Evolutionary conservation across 2,113 vertebrate species (phyloP), one percentile per base, ranked within the genome.

Genomic region (Spilogale gracilis): DNA sequence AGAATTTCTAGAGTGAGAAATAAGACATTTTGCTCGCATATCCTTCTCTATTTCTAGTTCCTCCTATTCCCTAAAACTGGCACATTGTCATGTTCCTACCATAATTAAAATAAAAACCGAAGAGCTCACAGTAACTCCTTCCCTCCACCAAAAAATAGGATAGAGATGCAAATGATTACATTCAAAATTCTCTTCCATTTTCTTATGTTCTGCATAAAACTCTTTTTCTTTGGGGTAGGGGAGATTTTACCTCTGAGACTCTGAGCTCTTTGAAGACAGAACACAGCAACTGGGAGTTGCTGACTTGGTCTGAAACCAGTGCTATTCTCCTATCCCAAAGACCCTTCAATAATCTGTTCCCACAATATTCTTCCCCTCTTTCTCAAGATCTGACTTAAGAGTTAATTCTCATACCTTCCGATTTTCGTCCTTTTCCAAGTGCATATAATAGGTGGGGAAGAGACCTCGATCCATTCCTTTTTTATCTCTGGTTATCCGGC

Each of bases 361-460:
- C 20, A 45, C 11, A 43, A 17, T 10, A 45, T 67, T 32, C 87
- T 45, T 81, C 45, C 74, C 58, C 21, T 45, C n/a, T 50, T 16
- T 61, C 38, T 58, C 61, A 69, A 56, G 52, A 54, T 52, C 3
- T 69, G 10, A 81, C 54, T 91, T 30, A 58, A 48, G 23, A 67
- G 32, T 65, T 43, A 11, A 25, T 50, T 86, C n/a, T 52, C 89
- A 18, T 98, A 99, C 99, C 99, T 99, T 99, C 95, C 99, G 99
- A 97, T 98, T 99, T n/a, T 99, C 99, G 9, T 99, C 99, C 94
- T 98, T 99, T 98, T 99, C 99, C 98, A 99, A 98, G 97, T 99
- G 99, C 99, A 99, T 99, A 97, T 99, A 99, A 96, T 99, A 99
- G 7, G 99, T 99, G 32, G 99, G 99, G 96, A 99, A 99, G 67